Conservation (phyloP, 30 jellyfish, hydroid and myxozoan species). For the Hydractinia symbiolongicarpus region DNA sequence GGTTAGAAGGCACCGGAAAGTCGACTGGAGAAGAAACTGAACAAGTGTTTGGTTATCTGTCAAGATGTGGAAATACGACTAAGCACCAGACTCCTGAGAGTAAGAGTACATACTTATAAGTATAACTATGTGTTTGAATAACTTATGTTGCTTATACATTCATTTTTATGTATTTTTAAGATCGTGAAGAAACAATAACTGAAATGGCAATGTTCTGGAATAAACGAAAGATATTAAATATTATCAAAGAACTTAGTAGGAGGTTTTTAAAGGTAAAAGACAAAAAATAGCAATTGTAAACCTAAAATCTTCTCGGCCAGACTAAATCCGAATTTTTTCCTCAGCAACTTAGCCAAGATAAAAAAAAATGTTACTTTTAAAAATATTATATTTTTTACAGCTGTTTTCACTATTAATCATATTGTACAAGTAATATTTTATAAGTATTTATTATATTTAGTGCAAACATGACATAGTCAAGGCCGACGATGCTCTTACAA, state of each 20-base stretch:
- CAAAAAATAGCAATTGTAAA: background rate
- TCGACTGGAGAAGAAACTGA: conserved; percentile 45
- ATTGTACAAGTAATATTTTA: background rate
- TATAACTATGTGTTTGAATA: background rate
- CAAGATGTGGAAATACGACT: conserved; percentile 34
- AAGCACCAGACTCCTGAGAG: conserved; percentile 40
- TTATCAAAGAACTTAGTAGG: background rate
- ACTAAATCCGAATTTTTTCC: too few species aligned
- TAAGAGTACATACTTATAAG: background rate
- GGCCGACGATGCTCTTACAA: background rate
- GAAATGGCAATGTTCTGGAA: conserved; percentile 13
- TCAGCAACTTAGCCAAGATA: too few species aligned
- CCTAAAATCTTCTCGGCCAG: too few species aligned
- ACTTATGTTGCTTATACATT: background rate
- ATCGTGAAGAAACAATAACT: conserved; percentile 22
- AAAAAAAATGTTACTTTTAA: too few species aligned
- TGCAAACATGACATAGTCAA: background rate
- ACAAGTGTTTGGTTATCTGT: conserved; percentile 27
- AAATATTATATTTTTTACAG: too few species aligned
- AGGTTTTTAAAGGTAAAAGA: conserved; percentile 7
- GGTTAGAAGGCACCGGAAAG: conserved; percentile 39
- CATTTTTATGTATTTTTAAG: background rate
- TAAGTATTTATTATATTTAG: background rate
- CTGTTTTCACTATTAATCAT: too few species aligned
- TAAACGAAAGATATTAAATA: background rate